Base-by-base conservation (phyloP, 2,888 invertebrate species). In the Cremastinae sp. region DNA sequence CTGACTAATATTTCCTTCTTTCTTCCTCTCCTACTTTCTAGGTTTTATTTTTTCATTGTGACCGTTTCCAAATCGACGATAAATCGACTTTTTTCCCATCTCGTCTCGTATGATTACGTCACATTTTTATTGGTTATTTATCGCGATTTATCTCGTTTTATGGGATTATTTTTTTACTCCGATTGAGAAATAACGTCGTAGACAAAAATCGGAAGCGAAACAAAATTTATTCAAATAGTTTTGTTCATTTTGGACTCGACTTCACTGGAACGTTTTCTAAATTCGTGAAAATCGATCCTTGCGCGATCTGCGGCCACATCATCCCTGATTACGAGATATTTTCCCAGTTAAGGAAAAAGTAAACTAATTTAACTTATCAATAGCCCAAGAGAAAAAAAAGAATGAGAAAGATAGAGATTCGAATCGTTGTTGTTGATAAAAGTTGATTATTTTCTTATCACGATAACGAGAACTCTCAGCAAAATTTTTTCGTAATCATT, bases 311-410 rank as follows among this genome's bases (percentile, higher is more conserved):
- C n/a, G n/a, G n/a, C n/a, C n/a, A n/a, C n/a, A n/a, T n/a, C n/a
- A n/a, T n/a, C n/a, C n/a, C n/a, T 28, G 28, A 28, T 28, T 28
- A 28, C 2, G 28, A 28, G 2, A 28, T 5, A 5, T 28, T 28
- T 28, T 28, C 28, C 28, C 2, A 28, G 37, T 16, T 22, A 8
- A 14, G 39, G 20, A 14, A 22, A 41, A 64, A 41, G 43, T 28
- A 12, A 65, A 55, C 16, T n/a, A 65, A 65, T 55, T 28, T 35
- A 28, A 2, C n/a, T 65, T 55, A 55, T 65, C 41, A 35, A 22
- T 41, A 12, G 43, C 43, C 8, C 41, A 12, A 43, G 43, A 55
- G 28, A 22, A 22, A 22, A n/a, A n/a, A n/a, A n/a, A n/a, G n/a
- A n/a, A n/a, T n/a, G 43, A 55, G 28, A 22, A 22, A 22, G 43